Conservation (phyloP, 2,113 vertebrate genomes). For the Cygnus atratus region DNA sequence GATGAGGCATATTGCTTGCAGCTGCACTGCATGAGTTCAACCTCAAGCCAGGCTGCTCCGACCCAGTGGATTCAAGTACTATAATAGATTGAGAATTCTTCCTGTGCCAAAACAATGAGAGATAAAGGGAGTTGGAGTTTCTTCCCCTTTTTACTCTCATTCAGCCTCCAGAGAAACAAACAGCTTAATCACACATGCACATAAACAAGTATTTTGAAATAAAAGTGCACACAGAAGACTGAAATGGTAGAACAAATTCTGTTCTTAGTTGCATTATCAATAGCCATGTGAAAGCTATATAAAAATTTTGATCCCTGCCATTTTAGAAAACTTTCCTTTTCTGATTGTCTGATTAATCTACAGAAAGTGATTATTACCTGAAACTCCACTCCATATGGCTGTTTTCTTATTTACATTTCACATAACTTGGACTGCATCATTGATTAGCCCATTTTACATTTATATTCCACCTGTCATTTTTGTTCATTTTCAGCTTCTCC, state of each 20-base stretch:
- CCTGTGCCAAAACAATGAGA: not conserved
- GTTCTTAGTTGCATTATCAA: not conserved
- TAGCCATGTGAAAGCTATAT: not conserved
- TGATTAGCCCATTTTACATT: not conserved
- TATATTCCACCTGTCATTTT: not conserved
- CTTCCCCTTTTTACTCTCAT: not conserved
- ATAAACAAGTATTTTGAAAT: not conserved
- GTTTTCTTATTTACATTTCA: not conserved
- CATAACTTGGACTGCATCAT: not conserved
- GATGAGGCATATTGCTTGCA: not conserved
- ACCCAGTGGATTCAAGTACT: not conserved
- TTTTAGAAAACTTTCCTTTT: not conserved
- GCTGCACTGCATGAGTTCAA: not conserved
- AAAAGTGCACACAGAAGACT: rapidly evolving
- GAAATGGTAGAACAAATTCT: not conserved
- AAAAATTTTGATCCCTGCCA: not conserved
- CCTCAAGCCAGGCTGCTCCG: not conserved
- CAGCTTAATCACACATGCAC: not conserved
- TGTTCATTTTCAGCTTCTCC: not conserved
- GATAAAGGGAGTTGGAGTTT: not conserved
- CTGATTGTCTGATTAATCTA: not conserved
- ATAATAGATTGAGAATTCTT: not conserved
- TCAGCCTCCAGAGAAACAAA: not conserved
- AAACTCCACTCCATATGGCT: not conserved
- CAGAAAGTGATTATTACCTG: not conserved